A percentile compares a stretch with the other conserved stretches of the same genome.
These are phyloP conservation scores for Lochmaea capreae DNA, from an alignment of 2,888 invertebrate species.

Conservation along the genomic window DNA sequence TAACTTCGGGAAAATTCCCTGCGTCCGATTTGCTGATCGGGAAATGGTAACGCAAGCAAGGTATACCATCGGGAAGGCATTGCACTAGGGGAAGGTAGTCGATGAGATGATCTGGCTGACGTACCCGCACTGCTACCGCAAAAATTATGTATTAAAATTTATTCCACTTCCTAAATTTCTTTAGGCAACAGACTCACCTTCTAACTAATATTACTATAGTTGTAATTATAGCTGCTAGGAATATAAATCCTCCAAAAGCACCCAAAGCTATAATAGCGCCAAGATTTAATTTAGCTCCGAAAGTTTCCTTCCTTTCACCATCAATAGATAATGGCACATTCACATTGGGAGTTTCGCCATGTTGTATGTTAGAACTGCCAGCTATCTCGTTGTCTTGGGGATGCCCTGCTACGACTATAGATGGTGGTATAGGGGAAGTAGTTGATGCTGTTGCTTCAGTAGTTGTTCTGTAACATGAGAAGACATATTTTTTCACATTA, in stretches of 20 bases:
- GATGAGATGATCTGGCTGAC: conserved; percentile 66
- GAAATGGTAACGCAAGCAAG: conserved; percentile 90
- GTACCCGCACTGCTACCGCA: conserved; percentile 62
- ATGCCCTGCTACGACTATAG: conserved; percentile 67
- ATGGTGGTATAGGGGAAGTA: conserved; percentile 57
- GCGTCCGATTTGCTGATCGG: conserved; percentile 91
- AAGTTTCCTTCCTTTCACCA: conserved; percentile 70
- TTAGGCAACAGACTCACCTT: too few species aligned
- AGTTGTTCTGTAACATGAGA: conserved; percentile 39
- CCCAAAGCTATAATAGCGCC: conserved; percentile 91
- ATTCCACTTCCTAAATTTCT: background rate
- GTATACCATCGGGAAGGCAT: conserved; percentile 90
- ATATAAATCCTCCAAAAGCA: conserved; percentile 91
- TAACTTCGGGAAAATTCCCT: conserved; percentile 84
- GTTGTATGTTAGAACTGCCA: conserved; percentile 66
- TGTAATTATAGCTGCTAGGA: conserved; percentile 89
- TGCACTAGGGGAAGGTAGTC: conserved; percentile 68
- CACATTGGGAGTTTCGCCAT: conserved; percentile 75
- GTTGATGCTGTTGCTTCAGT: conserved; percentile 53
- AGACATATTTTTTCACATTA: too few species aligned
- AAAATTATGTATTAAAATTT: conserved; percentile 1
- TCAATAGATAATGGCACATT: conserved; percentile 76
- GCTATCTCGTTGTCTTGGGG: conserved; percentile 86
- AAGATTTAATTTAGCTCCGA: conserved; percentile 80
- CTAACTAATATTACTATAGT: conserved; percentile 83